Evolutionary conservation across 2,888 invertebrate species (phyloP).

Genomic region (Erebia ligea): DNA sequence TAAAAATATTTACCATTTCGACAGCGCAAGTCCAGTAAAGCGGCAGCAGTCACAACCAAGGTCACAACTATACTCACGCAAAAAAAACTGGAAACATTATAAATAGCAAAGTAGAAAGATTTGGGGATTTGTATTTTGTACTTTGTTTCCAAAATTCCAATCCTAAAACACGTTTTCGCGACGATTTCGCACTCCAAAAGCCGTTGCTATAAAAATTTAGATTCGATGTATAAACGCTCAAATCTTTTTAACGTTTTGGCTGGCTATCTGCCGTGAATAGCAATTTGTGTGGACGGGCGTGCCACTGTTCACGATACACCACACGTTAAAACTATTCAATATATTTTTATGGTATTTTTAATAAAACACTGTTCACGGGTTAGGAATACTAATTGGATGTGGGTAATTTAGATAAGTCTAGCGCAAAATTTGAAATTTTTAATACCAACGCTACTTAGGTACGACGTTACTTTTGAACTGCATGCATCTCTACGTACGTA

Average conservation of each 20-base stretch:
- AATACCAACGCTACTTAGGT: no score
- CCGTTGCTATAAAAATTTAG: conserved; percentile 12
- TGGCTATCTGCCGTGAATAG: conserved; percentile 21
- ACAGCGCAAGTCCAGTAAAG: no score
- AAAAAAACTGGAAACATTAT: neutral
- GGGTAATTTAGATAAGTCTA: neutral
- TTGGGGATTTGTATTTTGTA: neutral
- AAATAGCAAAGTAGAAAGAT: neutral
- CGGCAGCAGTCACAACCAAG: no score
- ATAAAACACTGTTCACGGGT: conserved; percentile 17
- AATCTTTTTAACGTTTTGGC: conserved; percentile 23
- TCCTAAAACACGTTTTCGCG: neutral
- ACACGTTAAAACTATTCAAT: conserved; percentile 21
- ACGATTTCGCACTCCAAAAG: conserved; percentile 15
- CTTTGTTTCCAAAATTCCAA: neutral
- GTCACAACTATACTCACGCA: no score
- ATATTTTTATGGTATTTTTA: conserved; percentile 20
- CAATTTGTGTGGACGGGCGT: conserved; percentile 15
- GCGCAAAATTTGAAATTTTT: no score
- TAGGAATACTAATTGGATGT: conserved; percentile 14
- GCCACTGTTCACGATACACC: conserved; percentile 17
- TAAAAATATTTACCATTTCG: no score
- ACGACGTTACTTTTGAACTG: no score
- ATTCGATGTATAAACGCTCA: conserved; percentile 21
- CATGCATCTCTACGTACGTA: no score